phyloP scores from a whole-genome alignment of 2,797 vertebrate genomes.

The Taenioides sp. region DNA sequence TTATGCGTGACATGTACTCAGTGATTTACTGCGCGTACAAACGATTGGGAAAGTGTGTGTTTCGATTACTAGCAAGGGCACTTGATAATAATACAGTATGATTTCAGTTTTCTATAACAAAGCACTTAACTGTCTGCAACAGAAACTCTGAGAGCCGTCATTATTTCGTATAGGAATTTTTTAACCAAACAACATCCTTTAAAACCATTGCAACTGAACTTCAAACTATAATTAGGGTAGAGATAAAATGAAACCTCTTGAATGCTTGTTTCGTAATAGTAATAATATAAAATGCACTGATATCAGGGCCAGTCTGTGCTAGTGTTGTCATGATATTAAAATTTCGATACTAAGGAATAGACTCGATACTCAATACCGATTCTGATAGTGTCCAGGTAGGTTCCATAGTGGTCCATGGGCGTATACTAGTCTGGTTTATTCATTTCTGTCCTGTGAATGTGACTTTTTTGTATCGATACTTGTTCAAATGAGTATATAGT shows the following conservation, averaged over 20 bases:
- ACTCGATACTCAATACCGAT: no score
- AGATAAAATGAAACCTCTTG: neutral
- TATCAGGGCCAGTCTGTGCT: neutral
- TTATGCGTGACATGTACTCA: no score
- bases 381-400: no score
- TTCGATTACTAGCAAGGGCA: neutral
- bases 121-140: neutral
- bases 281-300: neutral
- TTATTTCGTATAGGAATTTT: neutral
- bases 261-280: neutral
- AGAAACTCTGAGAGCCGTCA: neutral
- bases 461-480: no score
- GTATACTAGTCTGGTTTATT: no score
- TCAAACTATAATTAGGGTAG: neutral
- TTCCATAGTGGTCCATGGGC: no score
- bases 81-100: neutral
- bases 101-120: neutral
- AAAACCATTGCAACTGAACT: neutral
- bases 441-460: no score
- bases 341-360: no score
- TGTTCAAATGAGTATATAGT: no score
- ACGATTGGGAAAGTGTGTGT: neutral
- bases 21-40: no score
- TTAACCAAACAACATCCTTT: neutral
- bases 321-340: no score